Percentiles rank a stretch among this genome's conserved stretches.
Conservation (phyloP, 2,888 invertebrate species). For the Gari tellinella region DNA sequence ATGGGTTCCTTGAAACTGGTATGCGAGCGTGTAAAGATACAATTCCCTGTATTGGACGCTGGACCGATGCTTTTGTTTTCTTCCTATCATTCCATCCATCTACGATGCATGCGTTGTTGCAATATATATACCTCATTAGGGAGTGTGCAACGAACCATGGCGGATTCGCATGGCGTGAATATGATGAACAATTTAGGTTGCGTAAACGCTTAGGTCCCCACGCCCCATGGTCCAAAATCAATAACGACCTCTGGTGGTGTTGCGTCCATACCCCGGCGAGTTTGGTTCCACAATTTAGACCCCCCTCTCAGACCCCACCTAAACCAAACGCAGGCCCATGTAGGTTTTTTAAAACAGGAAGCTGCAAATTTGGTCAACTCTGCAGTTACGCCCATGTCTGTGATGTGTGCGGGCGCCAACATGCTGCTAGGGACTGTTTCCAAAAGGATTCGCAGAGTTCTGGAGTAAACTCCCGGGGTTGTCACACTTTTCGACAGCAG, state of each 20-base stretch:
- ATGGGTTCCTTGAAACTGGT: conserved; percentile 17
- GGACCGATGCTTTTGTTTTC: conserved; percentile 44
- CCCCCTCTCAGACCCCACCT: no score
- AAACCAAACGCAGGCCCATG: no score
- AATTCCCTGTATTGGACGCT: conserved; percentile 26
- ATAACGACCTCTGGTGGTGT: conserved; percentile 43
- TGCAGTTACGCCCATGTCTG: no score
- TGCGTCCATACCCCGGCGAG: neutral
- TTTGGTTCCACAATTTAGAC: no score
- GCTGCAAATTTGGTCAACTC: no score
- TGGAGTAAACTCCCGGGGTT: no score
- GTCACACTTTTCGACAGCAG: no score
- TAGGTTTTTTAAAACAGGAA: no score
- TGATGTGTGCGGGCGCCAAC: no score
- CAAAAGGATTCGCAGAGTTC: no score
- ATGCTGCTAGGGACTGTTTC: no score
- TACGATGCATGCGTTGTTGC: conserved; percentile 25
- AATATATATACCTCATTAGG: conserved; percentile 36
- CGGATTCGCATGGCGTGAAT: conserved; percentile 32
- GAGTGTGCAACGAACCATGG: conserved; percentile 27
- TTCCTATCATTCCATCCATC: conserved; percentile 13
- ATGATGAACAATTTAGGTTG: conserved; percentile 41
- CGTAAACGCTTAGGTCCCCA: conserved; percentile 19
- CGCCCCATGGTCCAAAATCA: conserved; percentile 25
- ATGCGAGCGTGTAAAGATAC: conserved; percentile 23